Conservation (phyloP, 2,888 invertebrate species). For the Amphipyra berbera region DNA sequence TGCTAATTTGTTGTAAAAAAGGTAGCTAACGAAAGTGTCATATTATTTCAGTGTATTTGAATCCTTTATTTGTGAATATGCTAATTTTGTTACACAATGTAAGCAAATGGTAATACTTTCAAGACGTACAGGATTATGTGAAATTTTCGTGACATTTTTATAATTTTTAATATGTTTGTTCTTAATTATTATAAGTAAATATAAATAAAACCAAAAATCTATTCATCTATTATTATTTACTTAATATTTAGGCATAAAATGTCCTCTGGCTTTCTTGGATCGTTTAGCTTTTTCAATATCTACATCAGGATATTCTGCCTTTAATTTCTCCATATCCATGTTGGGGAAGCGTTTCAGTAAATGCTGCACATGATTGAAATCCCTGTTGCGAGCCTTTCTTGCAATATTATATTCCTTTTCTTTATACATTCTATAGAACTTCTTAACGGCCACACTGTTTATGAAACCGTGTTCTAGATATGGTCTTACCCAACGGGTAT, state of each 20-base stretch:
- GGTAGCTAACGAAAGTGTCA: no score
- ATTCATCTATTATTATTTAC: constrained; percentile 41
- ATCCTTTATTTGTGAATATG: not conserved
- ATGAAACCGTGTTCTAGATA: constrained; percentile 88
- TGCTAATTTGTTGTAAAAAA: no score
- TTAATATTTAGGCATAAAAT: constrained; percentile 88
- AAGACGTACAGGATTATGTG: not conserved
- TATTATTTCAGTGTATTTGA: no score
- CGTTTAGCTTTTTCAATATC: constrained; percentile 92
- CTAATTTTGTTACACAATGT: not conserved
- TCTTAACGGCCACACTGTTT: constrained; percentile 90
- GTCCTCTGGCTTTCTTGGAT: constrained; percentile 90
- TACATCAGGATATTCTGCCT: constrained; percentile 93
- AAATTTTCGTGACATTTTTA: not conserved
- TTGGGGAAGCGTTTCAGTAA: constrained; percentile 94
- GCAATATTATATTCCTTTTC: constrained; percentile 91
- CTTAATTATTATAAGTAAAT: constrained; percentile 15
- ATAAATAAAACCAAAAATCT: constrained; percentile 29
- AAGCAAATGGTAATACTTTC: not conserved
- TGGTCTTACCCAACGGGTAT: constrained; percentile 90
- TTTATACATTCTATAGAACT: constrained; percentile 88
- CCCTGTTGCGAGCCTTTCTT: constrained; percentile 90
- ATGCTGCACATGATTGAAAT: constrained; percentile 92
- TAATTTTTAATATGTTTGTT: constrained; percentile 8
- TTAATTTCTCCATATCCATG: constrained; percentile 92